Evolutionary conservation across 2,888 invertebrate genomes (phyloP).

Genomic region (Drosophila peninsularis): DNA sequence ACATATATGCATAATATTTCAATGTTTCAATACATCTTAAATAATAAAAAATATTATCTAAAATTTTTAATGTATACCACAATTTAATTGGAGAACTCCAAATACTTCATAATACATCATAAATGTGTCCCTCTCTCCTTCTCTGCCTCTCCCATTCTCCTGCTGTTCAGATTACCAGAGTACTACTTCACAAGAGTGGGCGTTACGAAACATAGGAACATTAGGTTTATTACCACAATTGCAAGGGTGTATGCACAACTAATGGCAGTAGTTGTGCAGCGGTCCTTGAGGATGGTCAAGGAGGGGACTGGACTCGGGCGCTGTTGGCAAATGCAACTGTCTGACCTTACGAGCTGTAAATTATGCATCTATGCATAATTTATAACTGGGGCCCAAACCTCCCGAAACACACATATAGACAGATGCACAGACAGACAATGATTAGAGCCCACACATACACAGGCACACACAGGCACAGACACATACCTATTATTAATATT

Average conservation of each 20-base stretch:
- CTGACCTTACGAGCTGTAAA: constrained; percentile 77
- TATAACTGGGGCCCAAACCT: constrained; percentile 62
- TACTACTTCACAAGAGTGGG: constrained; percentile 15
- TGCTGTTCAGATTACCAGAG: constrained; percentile 1
- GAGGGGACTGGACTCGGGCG: constrained; percentile 7
- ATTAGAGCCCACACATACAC: constrained; percentile 60
- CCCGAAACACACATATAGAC: constrained; percentile 53
- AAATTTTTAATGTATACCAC: neutral
- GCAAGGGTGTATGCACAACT: constrained; percentile 40
- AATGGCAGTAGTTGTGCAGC: constrained; percentile 34
- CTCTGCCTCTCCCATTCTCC: neutral
- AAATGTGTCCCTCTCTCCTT: neutral
- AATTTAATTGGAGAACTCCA: neutral
- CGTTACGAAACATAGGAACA: constrained; percentile 33
- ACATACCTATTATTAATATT: constrained; percentile 76
- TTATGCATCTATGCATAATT: constrained; percentile 78
- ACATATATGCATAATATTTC: neutral
- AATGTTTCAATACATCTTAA: too few relatives aligned
- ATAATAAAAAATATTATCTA: too few relatives aligned
- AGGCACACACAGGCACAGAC: constrained; percentile 1
- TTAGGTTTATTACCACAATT: constrained; percentile 52
- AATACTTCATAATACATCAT: neutral
- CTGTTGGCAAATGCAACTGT: constrained; percentile 75
- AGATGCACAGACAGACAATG: constrained; percentile 74
- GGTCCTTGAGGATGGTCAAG: neutral